Percentiles rank a stretch among this genome's conserved stretches.
These are phyloP conservation scores for Dimorphilus gyrociliatus DNA, from an alignment of 2,888 invertebrate genomes.

Conservation along the genomic window DNA sequence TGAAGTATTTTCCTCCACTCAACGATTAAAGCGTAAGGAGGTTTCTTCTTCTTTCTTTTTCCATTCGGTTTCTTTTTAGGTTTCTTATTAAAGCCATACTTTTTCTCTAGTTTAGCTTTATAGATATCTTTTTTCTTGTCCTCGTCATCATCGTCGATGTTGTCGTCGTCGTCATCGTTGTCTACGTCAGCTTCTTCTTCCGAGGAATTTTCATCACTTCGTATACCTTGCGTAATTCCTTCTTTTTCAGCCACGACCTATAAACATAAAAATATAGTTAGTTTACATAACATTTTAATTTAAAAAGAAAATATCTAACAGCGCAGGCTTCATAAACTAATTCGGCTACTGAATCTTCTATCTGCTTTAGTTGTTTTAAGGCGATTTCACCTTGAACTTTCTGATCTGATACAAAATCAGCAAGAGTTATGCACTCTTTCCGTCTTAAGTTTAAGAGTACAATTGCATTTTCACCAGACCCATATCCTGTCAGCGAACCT, in stretches of 20 bases:
- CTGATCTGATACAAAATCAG: slow-evolving; percentile 23
- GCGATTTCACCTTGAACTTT: slow-evolving; percentile 17
- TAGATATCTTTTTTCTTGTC: too few species aligned
- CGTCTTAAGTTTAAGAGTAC: slow-evolving; percentile 19
- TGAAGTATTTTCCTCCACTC: slow-evolving; percentile 33
- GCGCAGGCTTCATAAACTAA: slow-evolving; percentile 34
- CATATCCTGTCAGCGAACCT: slow-evolving; percentile 14
- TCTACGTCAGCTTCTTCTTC: too few species aligned
- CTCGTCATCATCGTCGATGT: too few species aligned
- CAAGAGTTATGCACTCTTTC: slow-evolving; percentile 18
- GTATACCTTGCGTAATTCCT: slow-evolving; percentile 29
- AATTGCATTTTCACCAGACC: slow-evolving; percentile 18
- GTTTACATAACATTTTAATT: background rate
- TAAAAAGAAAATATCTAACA: slow-evolving; percentile 15
- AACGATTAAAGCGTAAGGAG: slow-evolving; percentile 31
- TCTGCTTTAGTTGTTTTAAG: slow-evolving; percentile 16
- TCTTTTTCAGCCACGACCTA: slow-evolving; percentile 37
- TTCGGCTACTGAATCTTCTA: slow-evolving; percentile 24
- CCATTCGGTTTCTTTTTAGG: background rate
- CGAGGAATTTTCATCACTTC: slow-evolving; percentile 12
- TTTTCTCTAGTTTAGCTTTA: too few species aligned
- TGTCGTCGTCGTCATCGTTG: too few species aligned
- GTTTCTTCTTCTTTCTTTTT: too few species aligned
- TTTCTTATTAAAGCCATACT: too few species aligned
- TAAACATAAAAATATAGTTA: background rate